Conservation (phyloP, 1,140 invertebrate species). For the Acyrthosiphon pisum region DNA sequence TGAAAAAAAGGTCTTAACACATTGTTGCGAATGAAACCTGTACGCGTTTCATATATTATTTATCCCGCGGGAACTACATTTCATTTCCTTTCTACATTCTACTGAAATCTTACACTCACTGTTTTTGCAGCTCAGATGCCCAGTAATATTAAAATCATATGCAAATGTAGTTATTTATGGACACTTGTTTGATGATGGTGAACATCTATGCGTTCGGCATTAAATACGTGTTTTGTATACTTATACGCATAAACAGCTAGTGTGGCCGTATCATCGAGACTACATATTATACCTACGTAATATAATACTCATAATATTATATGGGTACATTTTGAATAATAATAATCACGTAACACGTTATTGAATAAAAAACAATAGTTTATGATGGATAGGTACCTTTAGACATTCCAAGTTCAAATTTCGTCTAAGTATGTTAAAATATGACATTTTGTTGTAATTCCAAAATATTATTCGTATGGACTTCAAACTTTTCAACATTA, state of each 20-base stretch:
- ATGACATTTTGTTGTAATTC: not conserved
- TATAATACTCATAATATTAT: not conserved
- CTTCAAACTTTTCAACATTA: no score
- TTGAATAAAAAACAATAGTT: no score
- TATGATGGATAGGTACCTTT: no score
- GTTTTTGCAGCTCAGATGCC: not conserved
- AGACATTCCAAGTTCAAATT: not conserved
- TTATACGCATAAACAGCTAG: not conserved
- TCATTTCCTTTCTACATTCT: not conserved
- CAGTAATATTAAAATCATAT: not conserved
- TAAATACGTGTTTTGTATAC: not conserved
- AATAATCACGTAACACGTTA: not conserved
- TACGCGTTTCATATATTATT: not conserved
- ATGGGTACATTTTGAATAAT: not conserved
- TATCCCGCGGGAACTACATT: not conserved
- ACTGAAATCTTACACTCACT: not conserved
- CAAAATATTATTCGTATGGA: not conserved
- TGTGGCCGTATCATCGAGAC: no score
- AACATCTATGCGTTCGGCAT: not conserved
- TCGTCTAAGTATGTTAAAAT: not conserved
- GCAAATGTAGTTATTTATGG: not conserved
- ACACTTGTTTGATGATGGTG: not conserved
- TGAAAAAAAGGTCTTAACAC: conserved; percentile 8
- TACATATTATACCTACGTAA: no score
- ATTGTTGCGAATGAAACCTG: not conserved